phyloP scores from a whole-genome alignment of 2,888 invertebrate species.

The Amblyjoppa fuscipennis region DNA sequence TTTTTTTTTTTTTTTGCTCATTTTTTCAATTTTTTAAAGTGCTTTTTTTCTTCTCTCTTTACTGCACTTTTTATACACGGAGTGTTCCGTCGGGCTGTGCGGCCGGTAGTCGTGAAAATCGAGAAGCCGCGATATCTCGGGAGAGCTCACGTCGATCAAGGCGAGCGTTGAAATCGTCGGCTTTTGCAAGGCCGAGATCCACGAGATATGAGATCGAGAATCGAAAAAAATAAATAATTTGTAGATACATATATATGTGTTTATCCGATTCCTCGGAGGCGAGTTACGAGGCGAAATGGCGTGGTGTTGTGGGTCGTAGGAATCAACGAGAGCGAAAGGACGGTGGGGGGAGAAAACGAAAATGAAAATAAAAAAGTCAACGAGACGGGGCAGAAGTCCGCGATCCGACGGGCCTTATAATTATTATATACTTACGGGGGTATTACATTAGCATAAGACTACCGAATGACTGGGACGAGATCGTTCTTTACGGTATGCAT shows the following conservation, averaged over 20 bases:
- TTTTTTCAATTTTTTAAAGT: background rate
- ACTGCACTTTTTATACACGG: slow-evolving; percentile 11
- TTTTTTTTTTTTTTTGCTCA: slow-evolving; percentile 20
- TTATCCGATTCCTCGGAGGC: slow-evolving; percentile 25
- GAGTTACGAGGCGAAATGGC: slow-evolving; percentile 28
- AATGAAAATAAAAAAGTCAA: background rate
- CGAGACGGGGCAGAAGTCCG: slow-evolving; percentile 50
- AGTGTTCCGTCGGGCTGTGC: background rate
- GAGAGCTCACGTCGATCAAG: background rate
- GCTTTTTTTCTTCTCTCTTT: background rate
- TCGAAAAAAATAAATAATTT: background rate
- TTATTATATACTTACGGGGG: slow-evolving; percentile 70
- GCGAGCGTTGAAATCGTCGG: slow-evolving; percentile 13
- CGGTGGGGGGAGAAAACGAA: background rate
- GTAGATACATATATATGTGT: background rate
- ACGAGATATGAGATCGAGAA: slow-evolving; percentile 8
- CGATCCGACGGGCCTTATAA: slow-evolving; percentile 64
- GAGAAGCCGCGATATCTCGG: background rate
- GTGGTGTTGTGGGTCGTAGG: slow-evolving; percentile 17
- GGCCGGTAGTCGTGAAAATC: slow-evolving; percentile 5
- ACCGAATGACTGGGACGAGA: slow-evolving; percentile 58
- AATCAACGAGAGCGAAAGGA: slow-evolving; percentile 29
- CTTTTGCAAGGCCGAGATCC: background rate
- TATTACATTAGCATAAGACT: slow-evolving; percentile 71
- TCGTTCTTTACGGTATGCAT: slow-evolving; percentile 19